phyloP scores from a whole-genome alignment of 1,140 invertebrate genomes.

The Aphaenogaster rudis region DNA sequence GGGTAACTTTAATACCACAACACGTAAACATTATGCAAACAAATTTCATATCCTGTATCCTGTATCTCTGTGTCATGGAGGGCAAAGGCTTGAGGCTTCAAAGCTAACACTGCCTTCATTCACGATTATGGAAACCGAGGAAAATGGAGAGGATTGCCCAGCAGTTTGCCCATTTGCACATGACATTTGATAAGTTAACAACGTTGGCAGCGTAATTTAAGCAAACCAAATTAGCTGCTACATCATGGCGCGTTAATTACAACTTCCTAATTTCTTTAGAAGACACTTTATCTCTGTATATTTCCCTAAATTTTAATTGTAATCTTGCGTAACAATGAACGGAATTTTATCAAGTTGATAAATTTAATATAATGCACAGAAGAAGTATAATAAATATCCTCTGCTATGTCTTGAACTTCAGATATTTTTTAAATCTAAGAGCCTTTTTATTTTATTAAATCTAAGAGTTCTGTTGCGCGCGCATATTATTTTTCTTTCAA shows the following conservation, averaged over 20 bases:
- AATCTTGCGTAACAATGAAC: not conserved
- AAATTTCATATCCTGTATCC: slow-evolving; percentile 35
- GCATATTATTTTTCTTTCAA: not conserved
- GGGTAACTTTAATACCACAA: slow-evolving; percentile 14
- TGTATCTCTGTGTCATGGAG: not conserved
- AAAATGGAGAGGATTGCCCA: slow-evolving; percentile 20
- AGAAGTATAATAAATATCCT: not conserved
- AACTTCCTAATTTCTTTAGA: not conserved
- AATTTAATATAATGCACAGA: not conserved
- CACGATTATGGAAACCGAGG: slow-evolving; percentile 16
- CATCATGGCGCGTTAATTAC: not conserved
- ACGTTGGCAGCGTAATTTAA: not conserved
- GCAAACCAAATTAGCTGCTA: not conserved
- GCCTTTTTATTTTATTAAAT: not conserved
- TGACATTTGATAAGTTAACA: slow-evolving; percentile 11
- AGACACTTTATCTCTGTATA: not conserved
- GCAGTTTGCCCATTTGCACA: slow-evolving; percentile 3
- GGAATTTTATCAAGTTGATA: not conserved
- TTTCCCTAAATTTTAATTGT: not conserved
- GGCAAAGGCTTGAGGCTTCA: slow-evolving; percentile 18
- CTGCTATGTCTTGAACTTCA: not conserved
- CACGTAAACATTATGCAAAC: slow-evolving; percentile 25
- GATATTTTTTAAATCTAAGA: not conserved
- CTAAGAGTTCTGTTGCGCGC: not conserved
- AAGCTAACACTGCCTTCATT: slow-evolving; percentile 7